Evolutionary conservation across 1,140 invertebrate genomes (phyloP), one percentile per base, ranked within the genome.

Genomic region (Steinernema feltiae): DNA sequence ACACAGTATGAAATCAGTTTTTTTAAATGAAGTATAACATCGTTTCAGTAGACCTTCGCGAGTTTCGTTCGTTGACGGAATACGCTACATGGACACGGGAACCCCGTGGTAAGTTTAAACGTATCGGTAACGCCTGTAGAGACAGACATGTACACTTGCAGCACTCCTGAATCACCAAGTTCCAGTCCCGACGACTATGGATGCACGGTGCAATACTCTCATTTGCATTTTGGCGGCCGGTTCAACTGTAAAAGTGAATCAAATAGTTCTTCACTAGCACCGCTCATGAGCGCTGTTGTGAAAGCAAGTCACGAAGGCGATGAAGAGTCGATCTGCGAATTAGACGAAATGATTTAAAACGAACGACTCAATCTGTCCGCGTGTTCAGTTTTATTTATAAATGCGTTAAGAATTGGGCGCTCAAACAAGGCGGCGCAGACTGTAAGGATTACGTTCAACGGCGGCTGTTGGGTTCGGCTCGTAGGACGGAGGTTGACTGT

Each of bases 151-250:
- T 46, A 12, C 41, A 46, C 2, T 63, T 63, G 7, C 53, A 63
- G 53, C 53, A 63, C 53, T 63, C 53, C 53, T 12, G 12, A 21
- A 12, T 15, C 53, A 3, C 53, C 53, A 3, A 63, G 3, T 3
- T 63, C 53, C 2, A 63, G 53, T 63, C 53, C 53, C 53, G 53
- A 63, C 53, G 53, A 63, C 53, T 12, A 3, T 27, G 53, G 53
- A 3, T 63, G 15, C 53, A 63, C 12, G 7, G 24, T 63, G 7
- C 53, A 21, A 7, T 63, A 63, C 24, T 17, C 53, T 7, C 53
- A 63, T 21, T 27, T 63, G 53, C 15, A 7, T 3, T 63, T 63
- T 27, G 53, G 2, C 12, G 53, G 24, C 24, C 53, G 3, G 7
- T 27, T 21, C 3, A 15, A 63, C 53, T 63, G 12, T 21, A 63